These are phyloP conservation scores for Lytechinus pictus DNA, from an alignment of 35 echinoderm and acorn worm genomes.

Conservation along the genomic window DNA sequence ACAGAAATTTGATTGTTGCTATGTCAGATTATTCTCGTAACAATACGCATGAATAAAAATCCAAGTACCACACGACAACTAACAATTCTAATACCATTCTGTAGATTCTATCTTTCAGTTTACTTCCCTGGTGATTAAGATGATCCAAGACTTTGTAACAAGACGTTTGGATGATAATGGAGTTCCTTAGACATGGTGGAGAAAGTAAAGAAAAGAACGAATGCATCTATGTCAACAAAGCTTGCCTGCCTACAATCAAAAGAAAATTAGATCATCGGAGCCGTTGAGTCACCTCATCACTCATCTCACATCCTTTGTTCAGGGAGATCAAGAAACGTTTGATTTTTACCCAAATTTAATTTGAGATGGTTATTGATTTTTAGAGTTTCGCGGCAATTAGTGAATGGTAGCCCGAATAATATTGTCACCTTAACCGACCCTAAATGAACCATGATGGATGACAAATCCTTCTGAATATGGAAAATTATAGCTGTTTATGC, in stretches of 20 bases:
- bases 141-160: neutral
- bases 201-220: neutral
- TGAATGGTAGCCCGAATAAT: neutral
- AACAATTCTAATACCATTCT: neutral
- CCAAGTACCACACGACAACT: no score
- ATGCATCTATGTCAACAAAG: neutral
- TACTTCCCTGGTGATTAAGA: neutral
- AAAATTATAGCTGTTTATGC: neutral
- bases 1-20: neutral
- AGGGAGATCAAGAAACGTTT: neutral
- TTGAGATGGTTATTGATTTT: constrained; percentile 20
- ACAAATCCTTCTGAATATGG: neutral
- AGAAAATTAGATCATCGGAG: constrained; percentile 4
- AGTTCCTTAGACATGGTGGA: neutral
- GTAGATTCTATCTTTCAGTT: neutral
- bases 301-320: constrained; percentile 3
- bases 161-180: neutral
- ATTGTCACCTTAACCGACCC: neutral
- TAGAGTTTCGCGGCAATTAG: neutral
- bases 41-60: neutral
- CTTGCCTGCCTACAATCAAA: neutral
- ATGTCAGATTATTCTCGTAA: neutral
- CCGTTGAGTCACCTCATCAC: neutral
- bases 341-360: neutral
- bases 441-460: neutral